These are phyloP conservation scores for Heliconius erato DNA, from an alignment of 2,888 invertebrate genomes.

Conservation along the genomic window DNA sequence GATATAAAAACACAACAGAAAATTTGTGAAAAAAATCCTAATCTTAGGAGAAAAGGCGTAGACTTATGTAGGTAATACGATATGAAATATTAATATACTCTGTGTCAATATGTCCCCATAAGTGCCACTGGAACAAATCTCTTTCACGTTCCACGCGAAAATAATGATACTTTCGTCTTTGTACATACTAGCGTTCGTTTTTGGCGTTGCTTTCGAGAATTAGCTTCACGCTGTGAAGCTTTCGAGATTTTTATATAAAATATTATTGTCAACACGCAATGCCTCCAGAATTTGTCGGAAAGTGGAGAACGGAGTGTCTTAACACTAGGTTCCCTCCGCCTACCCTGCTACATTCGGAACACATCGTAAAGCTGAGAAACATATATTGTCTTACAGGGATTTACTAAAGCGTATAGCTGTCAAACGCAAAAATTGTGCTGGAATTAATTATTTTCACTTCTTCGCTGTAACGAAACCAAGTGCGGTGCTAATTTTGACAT, in stretches of 20 bases:
- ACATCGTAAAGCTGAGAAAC: background rate
- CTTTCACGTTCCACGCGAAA: slow-evolving; percentile 1
- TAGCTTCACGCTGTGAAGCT: no score
- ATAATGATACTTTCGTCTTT: background rate
- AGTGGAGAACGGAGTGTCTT: no score
- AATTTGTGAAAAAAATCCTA: background rate
- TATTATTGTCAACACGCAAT: background rate
- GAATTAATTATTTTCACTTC: background rate
- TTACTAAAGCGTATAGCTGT: no score
- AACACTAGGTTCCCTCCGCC: no score
- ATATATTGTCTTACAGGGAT: no score
- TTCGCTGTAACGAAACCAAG: background rate
- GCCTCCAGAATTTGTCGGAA: no score
- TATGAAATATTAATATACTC: slow-evolving; percentile 29
- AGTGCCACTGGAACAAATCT: slow-evolving; percentile 15
- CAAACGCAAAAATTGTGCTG: background rate
- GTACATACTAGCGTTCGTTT: background rate
- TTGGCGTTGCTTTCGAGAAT: background rate
- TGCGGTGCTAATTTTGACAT: no score
- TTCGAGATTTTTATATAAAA: no score
- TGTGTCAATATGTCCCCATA: slow-evolving; percentile 20
- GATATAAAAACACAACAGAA: background rate
- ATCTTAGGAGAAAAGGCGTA: background rate
- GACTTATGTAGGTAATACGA: slow-evolving; percentile 12
- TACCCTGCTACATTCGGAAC: no score